Evolutionary conservation across 2,888 invertebrate species (phyloP), one percentile per base, ranked within the genome.

Genomic region (Gerris lacustris): DNA sequence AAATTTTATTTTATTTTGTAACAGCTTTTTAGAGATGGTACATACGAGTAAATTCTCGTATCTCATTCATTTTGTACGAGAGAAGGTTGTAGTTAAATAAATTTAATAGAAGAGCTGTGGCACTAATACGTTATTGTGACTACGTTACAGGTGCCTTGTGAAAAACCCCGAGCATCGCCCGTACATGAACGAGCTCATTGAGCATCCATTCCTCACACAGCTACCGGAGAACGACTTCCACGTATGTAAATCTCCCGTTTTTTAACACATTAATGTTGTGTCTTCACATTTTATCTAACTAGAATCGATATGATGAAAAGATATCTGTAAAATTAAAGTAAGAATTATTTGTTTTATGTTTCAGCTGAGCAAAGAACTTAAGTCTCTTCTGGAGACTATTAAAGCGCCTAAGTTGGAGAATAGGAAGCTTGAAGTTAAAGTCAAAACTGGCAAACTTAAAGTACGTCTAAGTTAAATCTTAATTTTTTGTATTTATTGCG

Each of bases 141-240:
- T 4, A 2, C 4, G 31, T 55, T 83, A 72, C 77, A 91, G 91
- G 79, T 94, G 94, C 78, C 82, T 94, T 69, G 90, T 90, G 77
- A 93, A 93, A 79, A 91, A 91, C 82, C 88, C 89, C 0, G 94
- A 94, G 77, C 89, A 94, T 80, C 85, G 94, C 17, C 93, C 94
- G 0, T 90, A 87, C 80, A 87, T 91, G 81, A 82, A 86, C 75
- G 94, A 94, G 81, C 83, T 94, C 73, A 82, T 88, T 73, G 91
- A 92, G 75, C 94, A 94, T 84, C 93, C 94, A 0, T 94, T 93
- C 77, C 82, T 94, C 73, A 85, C 87, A 66, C 85, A 87, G 73
- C 83, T 92, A 15, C 89, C 92, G 1, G 91, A 91, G 77, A 91
- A 91, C 78, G 90, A 90, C 78, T 88, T 86, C 76, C 87, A 90